Evolutionary conservation across 1,140 invertebrate genomes (phyloP).

Genomic region (Anoplolepis gracilipes): DNA sequence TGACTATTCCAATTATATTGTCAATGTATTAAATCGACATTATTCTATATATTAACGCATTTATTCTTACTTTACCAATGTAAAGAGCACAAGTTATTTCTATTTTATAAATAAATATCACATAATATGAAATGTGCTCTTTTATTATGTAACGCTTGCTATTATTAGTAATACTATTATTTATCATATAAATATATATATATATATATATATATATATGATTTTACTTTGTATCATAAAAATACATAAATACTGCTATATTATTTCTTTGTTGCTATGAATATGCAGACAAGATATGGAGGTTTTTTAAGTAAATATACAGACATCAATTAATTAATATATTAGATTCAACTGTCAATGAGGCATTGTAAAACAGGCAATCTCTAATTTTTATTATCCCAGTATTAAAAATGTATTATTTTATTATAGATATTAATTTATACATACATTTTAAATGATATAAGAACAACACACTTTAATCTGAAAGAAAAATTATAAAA

Average conservation of each 20-base stretch:
- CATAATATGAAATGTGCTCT: not conserved
- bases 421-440: too few species aligned
- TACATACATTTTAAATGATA: too few species aligned
- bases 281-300: not conserved
- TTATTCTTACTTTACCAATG: slow-evolving; percentile 1
- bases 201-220: not conserved
- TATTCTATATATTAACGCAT: not conserved
- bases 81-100: slow-evolving; percentile 15
- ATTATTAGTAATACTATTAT: not conserved
- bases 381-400: too few species aligned
- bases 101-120: slow-evolving; percentile 48
- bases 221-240: not conserved
- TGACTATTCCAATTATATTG: not conserved
- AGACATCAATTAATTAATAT: not conserved
- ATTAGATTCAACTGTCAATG: too few species aligned
- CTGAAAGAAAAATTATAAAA: too few species aligned
- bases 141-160: slow-evolving; percentile 7
- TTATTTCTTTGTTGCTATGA: too few species aligned
- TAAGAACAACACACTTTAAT: too few species aligned
- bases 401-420: too few species aligned
- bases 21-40: not conserved
- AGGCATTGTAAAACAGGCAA: too few species aligned
- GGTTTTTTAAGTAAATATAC: not conserved
- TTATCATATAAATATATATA: not conserved
- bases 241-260: too few species aligned